These are phyloP conservation scores for Euzophera pinguis DNA, from an alignment of 2,888 invertebrate genomes.

Conservation along the genomic window DNA sequence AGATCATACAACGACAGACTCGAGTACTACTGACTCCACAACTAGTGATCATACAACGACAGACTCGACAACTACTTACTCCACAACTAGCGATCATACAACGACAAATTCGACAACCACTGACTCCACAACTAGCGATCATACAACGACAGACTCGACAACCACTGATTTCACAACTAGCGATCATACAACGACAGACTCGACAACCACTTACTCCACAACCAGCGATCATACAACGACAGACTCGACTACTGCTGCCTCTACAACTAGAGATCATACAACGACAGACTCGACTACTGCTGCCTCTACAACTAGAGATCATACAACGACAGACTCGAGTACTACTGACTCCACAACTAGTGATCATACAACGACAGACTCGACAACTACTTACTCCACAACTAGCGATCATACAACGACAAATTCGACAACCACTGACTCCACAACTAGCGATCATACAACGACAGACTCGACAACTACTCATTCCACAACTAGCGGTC, in stretches of 20 bases:
- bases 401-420: neutral
- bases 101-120: neutral
- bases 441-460: slow-evolving; percentile 11
- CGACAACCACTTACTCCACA: neutral
- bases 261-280: neutral
- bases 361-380: neutral
- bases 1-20: neutral
- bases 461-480: neutral
- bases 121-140: neutral
- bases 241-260: neutral
- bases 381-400: neutral
- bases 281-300: neutral
- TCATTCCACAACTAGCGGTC: slow-evolving; percentile 7
- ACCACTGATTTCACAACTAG: neutral
- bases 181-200: neutral
- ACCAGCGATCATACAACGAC: neutral
- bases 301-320: neutral
- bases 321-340: neutral
- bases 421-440: neutral
- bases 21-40: neutral
- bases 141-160: neutral
- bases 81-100: neutral
- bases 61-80: neutral
- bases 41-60: neutral
- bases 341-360: neutral